Evolutionary conservation across 2,888 invertebrate genomes (phyloP).

Genomic region (Antitype chi): DNA sequence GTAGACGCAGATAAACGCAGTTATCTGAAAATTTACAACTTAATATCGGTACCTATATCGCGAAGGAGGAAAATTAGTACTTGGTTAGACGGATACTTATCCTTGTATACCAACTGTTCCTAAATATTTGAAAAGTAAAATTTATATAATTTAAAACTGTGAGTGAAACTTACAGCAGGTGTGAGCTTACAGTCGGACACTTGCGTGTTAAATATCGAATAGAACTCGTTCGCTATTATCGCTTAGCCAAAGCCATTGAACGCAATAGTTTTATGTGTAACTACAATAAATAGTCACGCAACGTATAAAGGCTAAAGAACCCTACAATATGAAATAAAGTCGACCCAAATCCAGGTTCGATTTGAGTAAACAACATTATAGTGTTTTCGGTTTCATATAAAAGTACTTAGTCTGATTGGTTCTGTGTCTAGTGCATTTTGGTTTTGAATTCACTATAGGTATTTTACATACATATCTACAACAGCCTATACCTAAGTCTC

Average conservation of each 20-base stretch:
- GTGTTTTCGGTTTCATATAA: slow-evolving; percentile 17
- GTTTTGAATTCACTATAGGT: background rate
- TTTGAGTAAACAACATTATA: slow-evolving; percentile 24
- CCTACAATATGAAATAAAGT: slow-evolving; percentile 41
- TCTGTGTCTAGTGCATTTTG: slow-evolving; percentile 1
- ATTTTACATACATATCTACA: background rate
- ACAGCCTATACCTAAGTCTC: background rate
- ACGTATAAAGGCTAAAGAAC: slow-evolving; percentile 54
- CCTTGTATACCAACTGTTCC: background rate
- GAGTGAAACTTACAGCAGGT: slow-evolving; percentile 54
- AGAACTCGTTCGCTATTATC: slow-evolving; percentile 60
- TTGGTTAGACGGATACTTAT: background rate
- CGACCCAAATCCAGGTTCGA: slow-evolving; percentile 35
- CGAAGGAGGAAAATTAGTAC: background rate
- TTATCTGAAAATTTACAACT: background rate
- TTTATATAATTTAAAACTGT: background rate
- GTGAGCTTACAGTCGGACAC: slow-evolving; percentile 40
- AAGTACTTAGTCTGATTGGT: background rate
- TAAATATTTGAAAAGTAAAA: background rate
- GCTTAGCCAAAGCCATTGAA: slow-evolving; percentile 63
- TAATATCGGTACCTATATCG: background rate
- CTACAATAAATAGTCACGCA: slow-evolving; percentile 71
- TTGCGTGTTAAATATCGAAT: slow-evolving; percentile 69
- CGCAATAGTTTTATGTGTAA: slow-evolving; percentile 63
- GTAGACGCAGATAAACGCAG: background rate